Conservation (phyloP, 1,140 invertebrate genomes). For the Pantala flavescens region DNA sequence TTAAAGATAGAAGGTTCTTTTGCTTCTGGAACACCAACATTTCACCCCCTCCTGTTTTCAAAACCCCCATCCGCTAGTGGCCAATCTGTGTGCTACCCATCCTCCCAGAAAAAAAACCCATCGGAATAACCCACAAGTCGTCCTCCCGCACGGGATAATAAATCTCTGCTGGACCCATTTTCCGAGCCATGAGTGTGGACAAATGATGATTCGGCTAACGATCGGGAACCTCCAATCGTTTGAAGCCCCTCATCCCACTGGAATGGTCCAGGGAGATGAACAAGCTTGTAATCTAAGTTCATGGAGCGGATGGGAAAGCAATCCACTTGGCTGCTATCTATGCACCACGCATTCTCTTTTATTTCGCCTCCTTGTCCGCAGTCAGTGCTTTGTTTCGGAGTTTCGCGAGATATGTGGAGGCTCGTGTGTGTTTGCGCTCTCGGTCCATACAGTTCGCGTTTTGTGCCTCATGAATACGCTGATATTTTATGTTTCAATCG, state of each 20-base stretch:
- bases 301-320: background rate
- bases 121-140: background rate
- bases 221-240: background rate
- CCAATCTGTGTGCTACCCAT: background rate
- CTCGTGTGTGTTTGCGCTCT: no score
- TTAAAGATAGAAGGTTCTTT: background rate
- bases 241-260: background rate
- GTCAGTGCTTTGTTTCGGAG: no score
- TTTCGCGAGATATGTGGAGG: no score
- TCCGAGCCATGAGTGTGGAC: background rate
- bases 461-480: no score
- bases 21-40: background rate
- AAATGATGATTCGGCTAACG: constrained; percentile 5
- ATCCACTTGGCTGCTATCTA: background rate
- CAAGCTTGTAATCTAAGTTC: constrained; percentile 6
- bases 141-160: background rate
- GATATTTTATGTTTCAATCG: no score
- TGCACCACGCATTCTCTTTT: background rate
- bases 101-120: background rate
- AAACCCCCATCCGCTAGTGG: background rate
- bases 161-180: background rate
- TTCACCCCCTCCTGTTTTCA: background rate
- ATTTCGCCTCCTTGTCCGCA: no score
- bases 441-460: no score
- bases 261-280: background rate